Base-by-base conservation (phyloP, 2,888 invertebrate genomes). In the Leistus spinibarbis region DNA sequence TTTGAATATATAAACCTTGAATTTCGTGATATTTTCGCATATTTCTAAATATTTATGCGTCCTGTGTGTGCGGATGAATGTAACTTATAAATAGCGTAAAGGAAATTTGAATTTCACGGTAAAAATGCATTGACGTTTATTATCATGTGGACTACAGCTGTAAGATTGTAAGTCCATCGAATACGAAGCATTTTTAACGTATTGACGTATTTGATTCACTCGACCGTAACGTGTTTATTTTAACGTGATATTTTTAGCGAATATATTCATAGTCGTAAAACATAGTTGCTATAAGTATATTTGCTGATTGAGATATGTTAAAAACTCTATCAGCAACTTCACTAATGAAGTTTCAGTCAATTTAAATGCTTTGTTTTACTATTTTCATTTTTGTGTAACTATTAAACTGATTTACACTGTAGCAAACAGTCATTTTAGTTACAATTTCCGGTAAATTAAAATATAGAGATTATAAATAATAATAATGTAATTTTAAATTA, bases 21-120 rank as follows among this genome's bases (percentile, higher is more conserved):
- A 23, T 16, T 63, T 63, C 63, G 10, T 63, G n/a, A 23, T 19
- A 24, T 63, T 20, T 63, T 63, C 23, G n/a, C 24, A 63, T 19
- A 22, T 63, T 63, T 63, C 19, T 63, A 63, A 63, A 63, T 63
- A 24, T 27, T 63, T 63, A 63, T 20, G 20, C 63, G 63, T 23
- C 27, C 63, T 63, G 27, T 63, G 19, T 63, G 23, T 19, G 20
- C 9, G 17, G 7, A 3, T n/a, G 63, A 13, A 3, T n/a, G 63
- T n/a, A 63, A 16, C n/a, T n/a, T 13, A 62, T 23, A 63, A 63
- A 63, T 24, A 63, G 63, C 23, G 24, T 22, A 24, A 22, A 24
- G 7, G 3, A 3, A 24, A 3, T 24, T 24, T 3, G 40, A 40
- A 40, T 3, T 40, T 9, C n/a, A n/a, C 9, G 27, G 4, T 40